Evolutionary conservation across 2,113 vertebrate genomes (phyloP).

Genomic region (Furnarius figulus): DNA sequence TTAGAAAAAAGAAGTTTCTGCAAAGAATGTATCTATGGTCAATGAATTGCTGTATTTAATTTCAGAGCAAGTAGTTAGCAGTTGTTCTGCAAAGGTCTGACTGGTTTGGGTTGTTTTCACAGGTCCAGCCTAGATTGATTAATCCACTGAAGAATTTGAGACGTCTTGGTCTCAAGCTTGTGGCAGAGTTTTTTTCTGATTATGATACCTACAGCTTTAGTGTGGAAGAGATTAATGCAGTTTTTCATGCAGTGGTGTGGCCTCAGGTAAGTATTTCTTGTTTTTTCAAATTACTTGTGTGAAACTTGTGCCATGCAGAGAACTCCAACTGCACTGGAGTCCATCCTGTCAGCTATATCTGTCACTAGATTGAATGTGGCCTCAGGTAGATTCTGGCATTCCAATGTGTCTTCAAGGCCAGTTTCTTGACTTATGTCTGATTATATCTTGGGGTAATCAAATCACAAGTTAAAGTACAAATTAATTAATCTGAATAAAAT

Average conservation of each 20-base stretch:
- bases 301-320: neutral
- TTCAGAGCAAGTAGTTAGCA: neutral
- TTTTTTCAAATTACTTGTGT: neutral
- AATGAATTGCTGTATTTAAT: neutral
- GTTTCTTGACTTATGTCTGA: neutral
- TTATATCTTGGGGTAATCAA: neutral
- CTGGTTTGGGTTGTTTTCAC: neutral
- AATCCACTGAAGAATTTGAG: constrained; percentile 92
- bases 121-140: constrained; percentile 88
- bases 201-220: constrained; percentile 88
- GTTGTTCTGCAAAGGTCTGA: neutral
- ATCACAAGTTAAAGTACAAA: neutral
- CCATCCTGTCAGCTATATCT: fast-evolving
- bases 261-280: constrained; percentile 82
- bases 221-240: constrained; percentile 86
- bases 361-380: neutral
- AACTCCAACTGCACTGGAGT: neutral
- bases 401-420: neutral
- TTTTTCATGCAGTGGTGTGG: constrained; percentile 90
- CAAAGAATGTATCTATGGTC: neutral
- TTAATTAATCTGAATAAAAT: neutral
- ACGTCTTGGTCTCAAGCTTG: constrained; percentile 86
- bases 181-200: constrained; percentile 87
- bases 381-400: neutral
- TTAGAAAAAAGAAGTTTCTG: neutral